Evolutionary conservation across 2,113 vertebrate species (phyloP), one percentile per base, ranked within the genome.

Genomic region (Canis aureus): DNA sequence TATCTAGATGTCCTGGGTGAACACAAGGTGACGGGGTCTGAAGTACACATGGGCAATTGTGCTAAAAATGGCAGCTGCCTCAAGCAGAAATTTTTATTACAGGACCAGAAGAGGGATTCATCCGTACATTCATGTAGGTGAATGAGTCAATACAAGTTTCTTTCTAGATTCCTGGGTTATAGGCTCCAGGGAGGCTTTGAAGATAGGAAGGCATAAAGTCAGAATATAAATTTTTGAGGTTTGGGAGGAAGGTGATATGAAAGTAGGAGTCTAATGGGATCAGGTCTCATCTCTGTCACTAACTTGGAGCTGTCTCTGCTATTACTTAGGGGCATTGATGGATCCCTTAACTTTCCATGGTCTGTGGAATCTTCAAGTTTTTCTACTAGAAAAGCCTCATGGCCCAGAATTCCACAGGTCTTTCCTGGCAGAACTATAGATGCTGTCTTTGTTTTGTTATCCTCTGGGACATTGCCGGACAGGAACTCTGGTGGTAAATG

Each of bases 31-130:
- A 86, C 88, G 25, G 19, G 64, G 29, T 96, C 96, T 80, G 57
- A 97, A 94, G 62, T 23, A 3, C 66, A 27, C 22, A 73, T 20
- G 81, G 27, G 62, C 49, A 80, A 29, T 91, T 1, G 17, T 76
- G 87, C 73, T 96, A 82, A 91, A 93, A 92, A 95, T 80, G 96
- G 89, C 81, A 94, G 80, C 71, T 96, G 94, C 95, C 88, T 94
- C 15, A 2, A 89, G 96, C 88, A 97, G 66, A 79, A 62, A 60
- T 79, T 88, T 95, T 97, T 88, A 95, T 94, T 96, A 82, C 9
- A 93, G 88, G 38, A 81, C 80, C 59, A 51, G 93, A 91, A 87
- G 38, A 78, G 38, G 32, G 55, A 60, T 38, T 94, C 38, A 23
- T 32, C n/a, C 76, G 15, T 53, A 86, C 12, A 73, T 67, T 92